Evolutionary conservation across 2,113 vertebrate species (phyloP).

Genomic region (Saguinus midas): DNA sequence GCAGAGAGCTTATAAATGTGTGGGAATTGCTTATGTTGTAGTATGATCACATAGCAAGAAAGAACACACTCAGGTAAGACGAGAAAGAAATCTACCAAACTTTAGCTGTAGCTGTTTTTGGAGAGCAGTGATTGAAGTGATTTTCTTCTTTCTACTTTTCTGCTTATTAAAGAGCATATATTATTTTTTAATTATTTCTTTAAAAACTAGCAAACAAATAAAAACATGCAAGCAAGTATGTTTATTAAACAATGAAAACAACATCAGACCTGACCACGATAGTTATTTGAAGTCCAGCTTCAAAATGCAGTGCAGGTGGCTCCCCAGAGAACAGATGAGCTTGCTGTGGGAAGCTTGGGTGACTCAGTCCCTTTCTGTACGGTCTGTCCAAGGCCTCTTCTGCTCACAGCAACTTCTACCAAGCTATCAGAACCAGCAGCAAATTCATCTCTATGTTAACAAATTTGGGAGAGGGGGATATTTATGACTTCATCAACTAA

Average conservation of each 20-base stretch:
- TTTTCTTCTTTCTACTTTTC: background rate
- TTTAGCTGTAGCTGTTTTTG: background rate
- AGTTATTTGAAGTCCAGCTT: background rate
- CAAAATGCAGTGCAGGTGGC: background rate
- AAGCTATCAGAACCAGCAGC: conserved; percentile 16
- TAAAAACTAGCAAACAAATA: background rate
- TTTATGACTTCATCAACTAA: background rate
- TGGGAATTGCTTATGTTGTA: background rate
- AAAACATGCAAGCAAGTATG: background rate
- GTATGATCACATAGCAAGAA: background rate
- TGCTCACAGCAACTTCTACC: background rate
- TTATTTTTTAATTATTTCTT: background rate
- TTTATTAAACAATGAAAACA: background rate
- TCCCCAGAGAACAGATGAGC: background rate
- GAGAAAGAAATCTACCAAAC: background rate
- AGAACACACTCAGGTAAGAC: background rate
- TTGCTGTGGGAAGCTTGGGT: background rate
- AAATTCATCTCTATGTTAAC: background rate
- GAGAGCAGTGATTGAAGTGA: background rate
- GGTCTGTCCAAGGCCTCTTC: background rate
- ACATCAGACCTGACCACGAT: too few species aligned
- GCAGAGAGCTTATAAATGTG: background rate
- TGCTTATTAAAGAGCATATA: background rate
- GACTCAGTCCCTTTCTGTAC: background rate
- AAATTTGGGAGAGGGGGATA: background rate